phyloP scores from a whole-genome alignment of 2,797 vertebrate species.

The Phaenicophaeus curvirostris region DNA sequence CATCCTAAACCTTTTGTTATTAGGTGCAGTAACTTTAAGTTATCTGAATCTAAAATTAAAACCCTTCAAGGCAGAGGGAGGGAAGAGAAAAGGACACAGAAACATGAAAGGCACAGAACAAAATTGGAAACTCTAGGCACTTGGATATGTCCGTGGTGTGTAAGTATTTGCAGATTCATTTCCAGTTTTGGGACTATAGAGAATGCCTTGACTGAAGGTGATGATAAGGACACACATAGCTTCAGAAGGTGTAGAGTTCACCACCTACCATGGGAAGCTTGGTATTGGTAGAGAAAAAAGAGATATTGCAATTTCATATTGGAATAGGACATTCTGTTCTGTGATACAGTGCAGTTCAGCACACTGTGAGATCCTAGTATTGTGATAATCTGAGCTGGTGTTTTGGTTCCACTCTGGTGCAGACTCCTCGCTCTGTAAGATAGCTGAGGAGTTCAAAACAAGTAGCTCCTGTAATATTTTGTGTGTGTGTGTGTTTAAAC shows the following conservation, averaged over 20 bases:
- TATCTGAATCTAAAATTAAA: slow-evolving; percentile 62
- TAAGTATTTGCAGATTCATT: neutral
- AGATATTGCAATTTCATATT: neutral
- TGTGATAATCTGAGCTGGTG: neutral
- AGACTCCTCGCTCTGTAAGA: neutral
- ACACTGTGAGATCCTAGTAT: neutral
- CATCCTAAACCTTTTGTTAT: neutral
- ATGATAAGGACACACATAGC: accelerated
- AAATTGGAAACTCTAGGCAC: slow-evolving; percentile 18
- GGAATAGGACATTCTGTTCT: neutral
- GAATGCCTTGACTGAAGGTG: neutral
- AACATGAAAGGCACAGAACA: slow-evolving; percentile 1
- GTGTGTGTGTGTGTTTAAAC: neutral
- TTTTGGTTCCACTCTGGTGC: neutral
- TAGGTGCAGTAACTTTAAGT: slow-evolving; percentile 53
- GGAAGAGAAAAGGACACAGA: neutral
- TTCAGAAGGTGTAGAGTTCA: neutral
- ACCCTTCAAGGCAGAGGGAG: slow-evolving; percentile 30
- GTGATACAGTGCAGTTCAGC: neutral
- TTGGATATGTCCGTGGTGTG: neutral
- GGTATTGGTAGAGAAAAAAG: neutral
- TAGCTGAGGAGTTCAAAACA: neutral
- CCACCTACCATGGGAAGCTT: neutral
- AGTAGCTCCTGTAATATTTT: neutral
- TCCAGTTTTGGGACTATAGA: neutral